These are phyloP conservation scores for Andrena haemorrhoa DNA, from an alignment of 2,888 invertebrate species.

Conservation along the genomic window DNA sequence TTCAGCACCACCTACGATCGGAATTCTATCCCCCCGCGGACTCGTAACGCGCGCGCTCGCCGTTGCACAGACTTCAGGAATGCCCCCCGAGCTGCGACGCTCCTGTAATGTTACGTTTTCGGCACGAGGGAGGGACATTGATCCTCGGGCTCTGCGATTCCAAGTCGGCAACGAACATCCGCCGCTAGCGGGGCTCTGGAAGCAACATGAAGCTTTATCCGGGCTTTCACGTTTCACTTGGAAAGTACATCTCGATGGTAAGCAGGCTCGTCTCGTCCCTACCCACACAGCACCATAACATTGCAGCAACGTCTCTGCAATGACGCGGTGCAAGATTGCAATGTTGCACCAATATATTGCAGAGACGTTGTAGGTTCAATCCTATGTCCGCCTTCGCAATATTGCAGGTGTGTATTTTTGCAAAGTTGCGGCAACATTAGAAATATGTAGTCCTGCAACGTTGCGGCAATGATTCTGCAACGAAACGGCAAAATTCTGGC, in stretches of 20 bases:
- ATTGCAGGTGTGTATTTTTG: no score
- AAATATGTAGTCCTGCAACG: no score
- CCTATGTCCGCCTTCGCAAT: no score
- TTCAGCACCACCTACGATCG: constrained; percentile 65
- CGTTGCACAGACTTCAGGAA: constrained; percentile 60
- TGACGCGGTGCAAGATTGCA: no score
- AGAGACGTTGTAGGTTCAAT: no score
- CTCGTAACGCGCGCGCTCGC: neutral
- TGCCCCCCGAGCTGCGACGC: constrained; percentile 65
- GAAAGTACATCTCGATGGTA: neutral
- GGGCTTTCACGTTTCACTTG: neutral
- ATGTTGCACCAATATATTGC: no score
- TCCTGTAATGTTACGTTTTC: constrained; percentile 54
- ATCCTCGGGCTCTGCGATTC: constrained; percentile 28
- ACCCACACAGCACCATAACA: no score
- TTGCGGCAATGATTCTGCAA: no score
- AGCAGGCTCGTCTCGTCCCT: no score
- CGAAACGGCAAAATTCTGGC: no score
- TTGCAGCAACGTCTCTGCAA: no score
- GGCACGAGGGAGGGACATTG: constrained; percentile 30
- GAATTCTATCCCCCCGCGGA: constrained; percentile 47
- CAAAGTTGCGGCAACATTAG: no score
- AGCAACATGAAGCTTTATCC: neutral
- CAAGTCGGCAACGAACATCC: constrained; percentile 6
- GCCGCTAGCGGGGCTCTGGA: neutral